A percentile compares a stretch with the other conserved stretches of the same genome.
These are phyloP conservation scores for Cynocephalus volans DNA, from an alignment of 2,113 vertebrate genomes.

Conservation along the genomic window DNA sequence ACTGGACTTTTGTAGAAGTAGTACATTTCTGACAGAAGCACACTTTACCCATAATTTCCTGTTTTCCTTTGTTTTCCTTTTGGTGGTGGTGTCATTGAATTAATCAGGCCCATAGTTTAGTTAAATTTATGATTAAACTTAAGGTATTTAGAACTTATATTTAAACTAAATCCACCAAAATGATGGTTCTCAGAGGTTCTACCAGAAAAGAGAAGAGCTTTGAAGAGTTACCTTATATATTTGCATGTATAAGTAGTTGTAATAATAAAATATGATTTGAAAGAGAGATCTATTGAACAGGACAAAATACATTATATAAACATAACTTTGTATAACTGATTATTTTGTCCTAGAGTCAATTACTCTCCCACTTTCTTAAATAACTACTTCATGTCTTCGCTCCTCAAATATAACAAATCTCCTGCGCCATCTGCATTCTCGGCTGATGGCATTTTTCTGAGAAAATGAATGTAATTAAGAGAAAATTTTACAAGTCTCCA, in stretches of 20 bases:
- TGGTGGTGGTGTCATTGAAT: not conserved
- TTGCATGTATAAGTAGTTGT: not conserved
- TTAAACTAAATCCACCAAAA: not conserved
- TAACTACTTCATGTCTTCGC: not conserved
- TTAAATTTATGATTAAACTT: not conserved
- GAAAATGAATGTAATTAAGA: not conserved
- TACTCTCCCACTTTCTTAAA: not conserved
- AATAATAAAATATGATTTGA: slow-evolving; percentile 22
- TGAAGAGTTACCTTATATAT: not conserved
- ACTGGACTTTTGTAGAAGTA: not conserved
- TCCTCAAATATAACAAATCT: not conserved
- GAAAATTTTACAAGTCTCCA: not conserved
- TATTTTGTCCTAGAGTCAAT: not conserved
- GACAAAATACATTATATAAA: not conserved
- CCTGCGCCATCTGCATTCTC: not conserved
- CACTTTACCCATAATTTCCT: not conserved
- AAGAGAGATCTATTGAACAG: not conserved
- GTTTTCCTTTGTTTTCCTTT: not conserved
- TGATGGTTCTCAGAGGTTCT: not conserved
- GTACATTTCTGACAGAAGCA: not conserved
- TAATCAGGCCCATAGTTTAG: not conserved
- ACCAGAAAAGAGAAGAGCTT: not conserved
- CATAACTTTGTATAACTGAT: not conserved
- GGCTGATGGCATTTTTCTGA: slow-evolving; percentile 15
- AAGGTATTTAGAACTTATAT: not conserved